Evolutionary conservation across 2,888 invertebrate genomes (phyloP), one percentile per base, ranked within the genome.

Genomic region (Protophormia terraenovae): DNA sequence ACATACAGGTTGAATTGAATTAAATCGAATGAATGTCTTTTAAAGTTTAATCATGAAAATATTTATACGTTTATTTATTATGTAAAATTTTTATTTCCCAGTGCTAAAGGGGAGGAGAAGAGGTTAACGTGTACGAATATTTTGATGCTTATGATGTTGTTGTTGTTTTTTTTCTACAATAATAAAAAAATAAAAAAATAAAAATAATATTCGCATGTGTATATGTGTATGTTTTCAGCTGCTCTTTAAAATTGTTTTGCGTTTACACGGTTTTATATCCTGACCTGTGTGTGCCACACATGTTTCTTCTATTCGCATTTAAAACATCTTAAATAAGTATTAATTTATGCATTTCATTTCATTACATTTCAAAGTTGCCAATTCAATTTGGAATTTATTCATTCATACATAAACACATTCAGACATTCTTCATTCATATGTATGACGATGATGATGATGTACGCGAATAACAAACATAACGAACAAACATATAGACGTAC

Each of bases 331-430:
- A 62, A 78, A 78, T 60, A 76, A 79, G 78, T 75, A 78, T 83
- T 83, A 83, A 83, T 77, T 77, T 77, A 83, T 77, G 77, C 71
- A 77, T 71, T 77, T 77, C 77, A 76, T 77, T 83, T 71, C 53
- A 53, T 82, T 71, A 41, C 45, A n/a, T n/a, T n/a, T n/a, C n/a
- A n/a, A n/a, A n/a, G 29, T 55, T 64, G 38, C 69, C 55, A 77
- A 32, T 69, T 4, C 64, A 60, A 76, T 66, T 76, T 66, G 62
- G 53, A 69, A 71, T 85, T 82, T 64, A 82, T 78, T 78, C 75
- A 83, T 78, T 58, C 71, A 35, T 27, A 7, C 24, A 66, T 27
- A 12, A 10, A 64, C 3, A 7, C 64, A 41, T 12, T 19, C 45
- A 14, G 41, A 55, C 71, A 66, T 80, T 80, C 58, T 80, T 80